Evolutionary conservation across 2,888 invertebrate genomes (phyloP).

Genomic region (Cryptosula pallasiana): DNA sequence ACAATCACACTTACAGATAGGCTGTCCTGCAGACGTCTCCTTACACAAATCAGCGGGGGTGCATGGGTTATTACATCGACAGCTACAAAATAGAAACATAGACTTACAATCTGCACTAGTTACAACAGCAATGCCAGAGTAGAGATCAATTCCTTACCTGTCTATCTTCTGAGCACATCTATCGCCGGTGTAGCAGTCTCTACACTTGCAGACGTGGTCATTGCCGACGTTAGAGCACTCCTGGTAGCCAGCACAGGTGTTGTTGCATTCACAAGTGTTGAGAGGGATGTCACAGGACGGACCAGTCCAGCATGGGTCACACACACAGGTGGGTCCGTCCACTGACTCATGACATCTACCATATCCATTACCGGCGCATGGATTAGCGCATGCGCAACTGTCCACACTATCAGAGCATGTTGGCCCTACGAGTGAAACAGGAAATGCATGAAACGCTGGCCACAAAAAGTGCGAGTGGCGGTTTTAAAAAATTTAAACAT

Average conservation of each 20-base stretch:
- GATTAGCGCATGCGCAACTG: constrained; percentile 8
- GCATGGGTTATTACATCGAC: constrained; percentile 18
- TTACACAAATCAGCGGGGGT: background rate
- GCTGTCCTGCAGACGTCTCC: background rate
- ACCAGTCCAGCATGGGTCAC: constrained; percentile 21
- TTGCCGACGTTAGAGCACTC: background rate
- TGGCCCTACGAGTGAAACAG: constrained; percentile 7
- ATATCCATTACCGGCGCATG: background rate
- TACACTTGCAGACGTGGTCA: background rate
- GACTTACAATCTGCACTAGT: background rate
- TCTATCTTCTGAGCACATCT: constrained; percentile 8
- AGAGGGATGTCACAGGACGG: background rate
- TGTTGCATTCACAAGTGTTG: constrained; percentile 6
- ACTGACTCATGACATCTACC: background rate
- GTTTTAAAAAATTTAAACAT: too few relatives aligned
- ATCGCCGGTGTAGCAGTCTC: constrained; percentile 1
- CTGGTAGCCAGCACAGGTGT: background rate
- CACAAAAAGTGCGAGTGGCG: too few relatives aligned
- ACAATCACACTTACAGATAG: constrained; percentile 14
- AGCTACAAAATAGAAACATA: constrained; percentile 9
- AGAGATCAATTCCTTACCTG: too few relatives aligned
- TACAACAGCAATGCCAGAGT: too few relatives aligned
- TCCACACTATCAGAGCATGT: constrained; percentile 9
- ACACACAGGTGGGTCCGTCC: background rate
- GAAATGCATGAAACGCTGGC: too few relatives aligned